These are phyloP conservation scores for Priocnemis perturbator DNA, from an alignment of 2,888 invertebrate species.

Conservation along the genomic window DNA sequence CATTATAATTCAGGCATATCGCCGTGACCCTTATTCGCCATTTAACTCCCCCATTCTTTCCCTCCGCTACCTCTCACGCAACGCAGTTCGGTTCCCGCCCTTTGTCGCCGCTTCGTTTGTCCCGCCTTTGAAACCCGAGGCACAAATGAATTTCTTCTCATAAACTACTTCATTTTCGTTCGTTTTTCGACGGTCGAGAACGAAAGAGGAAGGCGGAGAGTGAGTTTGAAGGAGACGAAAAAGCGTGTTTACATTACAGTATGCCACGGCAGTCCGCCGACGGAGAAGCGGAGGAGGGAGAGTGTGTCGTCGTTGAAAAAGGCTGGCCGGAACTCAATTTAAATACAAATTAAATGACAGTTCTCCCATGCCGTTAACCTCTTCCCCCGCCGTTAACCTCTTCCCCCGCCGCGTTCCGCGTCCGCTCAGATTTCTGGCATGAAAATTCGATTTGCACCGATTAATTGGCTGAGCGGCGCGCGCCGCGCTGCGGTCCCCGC, in stretches of 20 bases:
- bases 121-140: too few relatives aligned
- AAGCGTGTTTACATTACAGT: too few relatives aligned
- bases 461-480: conserved; percentile 37
- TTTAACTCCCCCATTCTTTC: neutral
- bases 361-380: conserved; percentile 27
- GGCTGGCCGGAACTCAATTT: conserved; percentile 56
- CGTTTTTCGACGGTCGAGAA: too few relatives aligned
- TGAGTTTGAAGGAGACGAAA: too few relatives aligned
- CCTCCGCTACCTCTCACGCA: neutral
- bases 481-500: neutral
- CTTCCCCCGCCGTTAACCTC: neutral
- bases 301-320: neutral
- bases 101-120: too few relatives aligned
- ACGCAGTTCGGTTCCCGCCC: too few relatives aligned
- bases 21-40: too few relatives aligned
- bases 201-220: too few relatives aligned
- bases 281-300: conserved; percentile 13
- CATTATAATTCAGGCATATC: too few relatives aligned
- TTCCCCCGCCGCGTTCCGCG: conserved; percentile 6
- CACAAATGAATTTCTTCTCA: too few relatives aligned
- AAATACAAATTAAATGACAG: conserved; percentile 67
- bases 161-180: too few relatives aligned
- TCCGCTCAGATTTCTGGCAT: conserved; percentile 44
- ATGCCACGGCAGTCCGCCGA: conserved; percentile 7
- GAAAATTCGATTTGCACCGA: conserved; percentile 54